phyloP scores from a whole-genome alignment of 2,113 vertebrate genomes.

The Trematomus loennbergii region DNA sequence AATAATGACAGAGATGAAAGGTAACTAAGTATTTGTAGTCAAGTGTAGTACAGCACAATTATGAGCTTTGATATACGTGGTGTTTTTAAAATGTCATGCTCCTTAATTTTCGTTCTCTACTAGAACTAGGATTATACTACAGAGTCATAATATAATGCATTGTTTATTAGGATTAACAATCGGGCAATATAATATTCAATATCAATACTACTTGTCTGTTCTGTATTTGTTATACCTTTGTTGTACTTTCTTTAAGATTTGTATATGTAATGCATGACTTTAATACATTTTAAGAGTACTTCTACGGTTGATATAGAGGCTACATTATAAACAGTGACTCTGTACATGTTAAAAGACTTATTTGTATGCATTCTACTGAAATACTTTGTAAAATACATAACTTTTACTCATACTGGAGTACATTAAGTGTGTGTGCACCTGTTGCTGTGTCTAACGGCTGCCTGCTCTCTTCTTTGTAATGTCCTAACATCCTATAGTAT shows the following conservation, averaged over 20 bases:
- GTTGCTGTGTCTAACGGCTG: constrained; percentile 17
- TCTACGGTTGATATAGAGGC: too few relatives aligned
- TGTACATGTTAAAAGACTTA: too few relatives aligned
- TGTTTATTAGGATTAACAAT: not conserved
- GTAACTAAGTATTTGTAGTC: not conserved
- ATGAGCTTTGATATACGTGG: not conserved
- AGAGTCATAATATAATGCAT: not conserved
- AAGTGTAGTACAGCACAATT: not conserved
- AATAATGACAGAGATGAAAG: not conserved
- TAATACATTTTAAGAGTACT: too few relatives aligned
- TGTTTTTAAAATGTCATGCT: not conserved
- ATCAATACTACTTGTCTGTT: too few relatives aligned
- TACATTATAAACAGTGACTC: too few relatives aligned
- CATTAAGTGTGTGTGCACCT: constrained; percentile 13
- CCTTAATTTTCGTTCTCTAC: not conserved
- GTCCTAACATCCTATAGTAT: not conserved
- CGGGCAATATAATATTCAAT: not conserved
- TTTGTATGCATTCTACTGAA: too few relatives aligned
- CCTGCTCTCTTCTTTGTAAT: too few relatives aligned
- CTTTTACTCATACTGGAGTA: too few relatives aligned
- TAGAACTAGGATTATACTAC: not conserved
- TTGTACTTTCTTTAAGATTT: too few relatives aligned
- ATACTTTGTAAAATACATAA: too few relatives aligned
- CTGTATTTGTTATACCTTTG: too few relatives aligned
- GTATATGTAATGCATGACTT: too few relatives aligned